Conservation (phyloP, 2,113 vertebrate genomes). For the Chloroceryle aenea region DNA sequence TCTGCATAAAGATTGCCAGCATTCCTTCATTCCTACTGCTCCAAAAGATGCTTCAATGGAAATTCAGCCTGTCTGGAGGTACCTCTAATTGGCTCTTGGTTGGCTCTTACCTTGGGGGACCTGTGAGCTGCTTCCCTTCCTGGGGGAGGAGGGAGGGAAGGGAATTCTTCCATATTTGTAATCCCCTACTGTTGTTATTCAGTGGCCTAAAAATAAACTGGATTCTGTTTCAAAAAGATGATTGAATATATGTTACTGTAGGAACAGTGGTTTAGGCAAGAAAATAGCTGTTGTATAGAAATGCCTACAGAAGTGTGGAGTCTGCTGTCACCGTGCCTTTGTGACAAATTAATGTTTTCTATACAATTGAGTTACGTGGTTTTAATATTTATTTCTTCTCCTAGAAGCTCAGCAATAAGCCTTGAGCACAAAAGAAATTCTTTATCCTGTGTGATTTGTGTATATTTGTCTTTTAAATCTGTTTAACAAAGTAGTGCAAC, state of each 20-base stretch:
- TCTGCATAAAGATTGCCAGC: not conserved
- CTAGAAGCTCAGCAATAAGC: constrained; percentile 13
- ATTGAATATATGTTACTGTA: not conserved
- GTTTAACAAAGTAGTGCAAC: constrained; percentile 33
- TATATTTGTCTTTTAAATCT: constrained; percentile 33
- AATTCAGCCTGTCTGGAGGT: not conserved
- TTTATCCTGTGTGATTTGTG: constrained; percentile 17
- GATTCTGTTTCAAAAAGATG: not conserved
- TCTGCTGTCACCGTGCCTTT: not conserved
- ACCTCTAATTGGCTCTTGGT: not conserved
- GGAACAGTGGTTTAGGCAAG: not conserved
- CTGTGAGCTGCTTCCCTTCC: not conserved
- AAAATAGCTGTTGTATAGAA: not conserved
- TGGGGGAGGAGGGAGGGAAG: not conserved
- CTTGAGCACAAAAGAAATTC: constrained; percentile 5
- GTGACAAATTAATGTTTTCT: constrained; percentile 11
- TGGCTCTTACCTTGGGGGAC: not conserved
- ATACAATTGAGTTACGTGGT: not conserved
- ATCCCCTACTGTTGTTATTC: constrained; percentile 1
- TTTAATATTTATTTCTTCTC: not conserved
- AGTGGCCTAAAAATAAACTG: not conserved
- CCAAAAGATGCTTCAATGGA: not conserved
- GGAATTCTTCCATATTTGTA: not conserved
- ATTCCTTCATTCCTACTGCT: not conserved
- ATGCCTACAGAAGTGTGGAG: not conserved